Evolutionary conservation across 2,797 vertebrate species (phyloP).

Genomic region (Danio albolineatus): DNA sequence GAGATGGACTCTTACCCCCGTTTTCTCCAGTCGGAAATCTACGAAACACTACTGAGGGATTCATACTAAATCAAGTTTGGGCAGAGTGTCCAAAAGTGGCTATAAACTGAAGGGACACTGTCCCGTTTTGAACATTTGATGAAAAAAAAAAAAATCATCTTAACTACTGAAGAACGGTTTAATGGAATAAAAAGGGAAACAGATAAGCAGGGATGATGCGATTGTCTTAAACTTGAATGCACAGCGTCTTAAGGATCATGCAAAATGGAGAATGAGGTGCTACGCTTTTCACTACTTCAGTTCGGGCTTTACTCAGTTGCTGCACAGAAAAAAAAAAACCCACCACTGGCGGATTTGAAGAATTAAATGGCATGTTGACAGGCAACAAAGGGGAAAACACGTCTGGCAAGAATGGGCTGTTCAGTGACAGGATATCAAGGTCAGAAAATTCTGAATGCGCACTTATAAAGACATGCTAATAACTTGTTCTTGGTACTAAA

Average conservation of each 20-base stretch:
- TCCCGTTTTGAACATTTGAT: conserved; percentile 1
- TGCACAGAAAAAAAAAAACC: not conserved
- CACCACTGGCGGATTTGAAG: conserved; percentile 41
- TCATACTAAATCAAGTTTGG: conserved; percentile 56
- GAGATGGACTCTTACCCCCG: conserved; percentile 85
- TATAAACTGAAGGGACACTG: not conserved
- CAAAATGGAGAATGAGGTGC: conserved; percentile 19
- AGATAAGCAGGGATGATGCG: not conserved
- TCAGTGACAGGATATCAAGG: conserved; percentile 48
- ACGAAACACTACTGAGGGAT: conserved; percentile 72
- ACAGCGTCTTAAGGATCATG: not conserved
- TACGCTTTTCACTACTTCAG: conserved; percentile 62
- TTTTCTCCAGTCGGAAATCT: conserved; percentile 83
- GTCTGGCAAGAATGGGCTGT: conserved; percentile 58
- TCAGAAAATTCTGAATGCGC: not conserved
- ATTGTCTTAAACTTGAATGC: conserved; percentile 13
- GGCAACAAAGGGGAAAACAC: conserved; percentile 59
- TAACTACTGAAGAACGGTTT: conserved; percentile 32
- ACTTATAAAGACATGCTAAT: not conserved
- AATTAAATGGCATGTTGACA: conserved; percentile 47
- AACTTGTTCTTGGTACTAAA: no score
- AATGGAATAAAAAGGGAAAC: not conserved
- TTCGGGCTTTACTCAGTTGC: conserved; percentile 21
- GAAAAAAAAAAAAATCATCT: not conserved
- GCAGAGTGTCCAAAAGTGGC: not conserved